A percentile compares a stretch with the other conserved stretches of the same genome.
These are phyloP conservation scores for Varecia variegata DNA, from an alignment of 2,797 vertebrate genomes.

Conservation along the genomic window DNA sequence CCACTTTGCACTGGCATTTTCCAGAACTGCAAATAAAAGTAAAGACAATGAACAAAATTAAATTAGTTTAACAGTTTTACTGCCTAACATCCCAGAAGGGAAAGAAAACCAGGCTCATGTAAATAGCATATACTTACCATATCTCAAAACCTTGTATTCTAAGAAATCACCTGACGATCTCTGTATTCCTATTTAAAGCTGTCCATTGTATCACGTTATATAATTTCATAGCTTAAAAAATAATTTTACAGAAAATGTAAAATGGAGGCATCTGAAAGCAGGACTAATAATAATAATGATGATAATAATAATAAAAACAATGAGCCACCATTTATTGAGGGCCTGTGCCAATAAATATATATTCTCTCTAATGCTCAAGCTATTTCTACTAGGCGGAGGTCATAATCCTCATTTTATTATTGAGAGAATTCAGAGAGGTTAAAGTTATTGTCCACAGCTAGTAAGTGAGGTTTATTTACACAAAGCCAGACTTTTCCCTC, in stretches of 20 bases:
- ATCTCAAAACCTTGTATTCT: slow-evolving; percentile 6
- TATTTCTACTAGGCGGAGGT: not conserved
- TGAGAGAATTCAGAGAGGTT: not conserved
- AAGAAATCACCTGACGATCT: not conserved
- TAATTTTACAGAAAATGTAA: slow-evolving; percentile 19
- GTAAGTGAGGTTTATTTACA: not conserved
- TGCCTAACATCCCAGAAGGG: slow-evolving; percentile 10
- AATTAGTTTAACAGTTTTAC: slow-evolving; percentile 16
- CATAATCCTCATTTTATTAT: slow-evolving; percentile 29
- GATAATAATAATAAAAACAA: not conserved
- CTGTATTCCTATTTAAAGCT: slow-evolving; percentile 38
- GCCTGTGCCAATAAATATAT: not conserved
- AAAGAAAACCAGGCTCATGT: slow-evolving; percentile 13
- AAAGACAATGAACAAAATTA: slow-evolving; percentile 52
- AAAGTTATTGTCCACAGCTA: slow-evolving; percentile 16
- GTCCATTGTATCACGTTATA: not conserved
- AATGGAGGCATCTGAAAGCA: slow-evolving; percentile 33
- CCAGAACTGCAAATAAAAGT: slow-evolving; percentile 87
- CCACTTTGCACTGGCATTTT: slow-evolving; percentile 91
- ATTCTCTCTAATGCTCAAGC: slow-evolving; percentile 11
- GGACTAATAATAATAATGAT: not conserved
- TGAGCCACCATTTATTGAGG: not conserved
- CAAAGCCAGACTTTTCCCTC: not conserved
- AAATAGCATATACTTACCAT: slow-evolving; percentile 8
- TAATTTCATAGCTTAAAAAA: slow-evolving; percentile 17